Evolutionary conservation across 2,113 vertebrate species (phyloP).

Genomic region (Cebus imitator): DNA sequence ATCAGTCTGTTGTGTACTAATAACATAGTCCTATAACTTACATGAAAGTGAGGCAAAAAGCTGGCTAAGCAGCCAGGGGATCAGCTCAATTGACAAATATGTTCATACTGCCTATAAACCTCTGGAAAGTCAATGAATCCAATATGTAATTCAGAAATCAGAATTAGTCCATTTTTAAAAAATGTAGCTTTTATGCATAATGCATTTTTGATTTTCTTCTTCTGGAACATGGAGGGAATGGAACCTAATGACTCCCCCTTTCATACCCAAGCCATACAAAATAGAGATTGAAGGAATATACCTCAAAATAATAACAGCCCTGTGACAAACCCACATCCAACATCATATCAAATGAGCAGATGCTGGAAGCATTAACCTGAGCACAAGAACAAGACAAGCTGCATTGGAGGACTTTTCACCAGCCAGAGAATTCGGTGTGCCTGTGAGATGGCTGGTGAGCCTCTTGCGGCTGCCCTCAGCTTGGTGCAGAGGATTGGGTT

Average conservation of each 20-base stretch:
- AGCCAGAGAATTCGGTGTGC: not conserved
- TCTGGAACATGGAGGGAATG: not conserved
- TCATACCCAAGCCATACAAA: not conserved
- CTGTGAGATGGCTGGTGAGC: not conserved
- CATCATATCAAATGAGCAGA: too few relatives aligned
- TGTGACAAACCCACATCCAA: too few relatives aligned
- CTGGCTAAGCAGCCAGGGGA: not conserved
- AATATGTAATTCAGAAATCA: conserved; percentile 46
- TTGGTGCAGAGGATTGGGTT: not conserved
- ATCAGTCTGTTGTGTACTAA: not conserved
- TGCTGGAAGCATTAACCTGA: too few relatives aligned
- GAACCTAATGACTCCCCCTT: not conserved
- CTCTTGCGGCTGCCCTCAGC: not conserved
- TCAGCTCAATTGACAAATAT: not conserved
- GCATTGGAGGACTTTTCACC: not conserved
- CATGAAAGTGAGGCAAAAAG: not conserved
- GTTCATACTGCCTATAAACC: not conserved
- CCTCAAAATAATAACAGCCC: too few relatives aligned
- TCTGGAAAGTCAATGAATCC: not conserved
- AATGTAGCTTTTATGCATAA: not conserved
- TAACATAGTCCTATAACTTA: not conserved
- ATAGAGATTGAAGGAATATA: too few relatives aligned
- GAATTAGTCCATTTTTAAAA: not conserved
- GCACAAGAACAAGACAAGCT: not conserved
- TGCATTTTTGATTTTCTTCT: conserved; percentile 9